Conservation (phyloP, 2,113 vertebrate genomes). For the Rhipidura dahli region DNA sequence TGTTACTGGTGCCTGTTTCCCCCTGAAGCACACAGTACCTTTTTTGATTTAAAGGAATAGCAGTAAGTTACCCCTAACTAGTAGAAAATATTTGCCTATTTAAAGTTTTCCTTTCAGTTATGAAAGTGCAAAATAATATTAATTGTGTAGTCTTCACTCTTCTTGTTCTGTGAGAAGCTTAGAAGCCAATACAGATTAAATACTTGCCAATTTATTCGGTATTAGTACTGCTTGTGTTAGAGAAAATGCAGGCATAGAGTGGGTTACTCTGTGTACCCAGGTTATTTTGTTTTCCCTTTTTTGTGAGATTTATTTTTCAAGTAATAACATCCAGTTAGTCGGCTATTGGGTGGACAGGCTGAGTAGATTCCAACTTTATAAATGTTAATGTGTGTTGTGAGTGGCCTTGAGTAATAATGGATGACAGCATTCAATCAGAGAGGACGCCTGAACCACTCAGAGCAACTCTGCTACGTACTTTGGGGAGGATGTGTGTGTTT, state of each 20-base stretch:
- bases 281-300: neutral
- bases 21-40: neutral
- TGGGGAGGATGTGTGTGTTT: neutral
- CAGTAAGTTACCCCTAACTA: neutral
- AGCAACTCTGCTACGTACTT: neutral
- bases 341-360: conserved; percentile 20
- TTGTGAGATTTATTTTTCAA: neutral
- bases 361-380: neutral
- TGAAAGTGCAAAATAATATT: neutral
- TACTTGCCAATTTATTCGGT: neutral
- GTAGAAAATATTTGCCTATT: neutral
- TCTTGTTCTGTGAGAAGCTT: neutral
- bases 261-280: neutral
- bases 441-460: neutral
- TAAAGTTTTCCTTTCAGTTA: neutral
- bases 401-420: conserved; percentile 18
- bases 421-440: neutral
- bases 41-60: conserved; percentile 30
- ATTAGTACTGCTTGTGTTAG: neutral
- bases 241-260: neutral
- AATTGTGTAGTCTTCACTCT: neutral
- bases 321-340: conserved; percentile 2
- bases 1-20: conserved; percentile 5
- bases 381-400: conserved; percentile 6
- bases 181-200: neutral